Percentiles rank a stretch among this genome's conserved stretches.
phyloP scores from a whole-genome alignment of 1,140 invertebrate species.

The Leptinotarsa lineolata region DNA sequence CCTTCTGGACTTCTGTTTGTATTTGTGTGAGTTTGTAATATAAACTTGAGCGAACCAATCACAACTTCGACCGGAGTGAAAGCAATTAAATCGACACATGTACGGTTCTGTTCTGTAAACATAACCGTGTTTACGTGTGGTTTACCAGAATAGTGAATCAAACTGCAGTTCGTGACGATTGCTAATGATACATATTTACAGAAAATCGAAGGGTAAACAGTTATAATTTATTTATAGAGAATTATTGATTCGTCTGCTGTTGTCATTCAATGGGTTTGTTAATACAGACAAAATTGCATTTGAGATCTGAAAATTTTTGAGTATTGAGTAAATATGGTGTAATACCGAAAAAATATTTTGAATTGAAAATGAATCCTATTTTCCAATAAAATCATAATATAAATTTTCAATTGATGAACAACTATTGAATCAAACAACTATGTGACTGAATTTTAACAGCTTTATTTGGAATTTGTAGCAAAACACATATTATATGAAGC shows the following conservation, averaged over 20 bases:
- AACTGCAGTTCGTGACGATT: conserved; percentile 4
- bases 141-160: neutral
- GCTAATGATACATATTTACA: conserved; percentile 1
- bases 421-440: too few species aligned
- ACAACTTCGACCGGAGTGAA: neutral
- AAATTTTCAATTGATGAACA: too few species aligned
- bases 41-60: neutral
- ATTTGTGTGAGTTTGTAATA: conserved; percentile 3
- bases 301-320: too few species aligned
- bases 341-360: too few species aligned
- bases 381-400: too few species aligned
- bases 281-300: too few species aligned
- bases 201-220: neutral
- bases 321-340: too few species aligned
- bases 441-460: too few species aligned
- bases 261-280: neutral
- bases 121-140: conserved; percentile 2
- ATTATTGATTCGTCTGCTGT: neutral
- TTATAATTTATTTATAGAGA: neutral
- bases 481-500: too few species aligned
- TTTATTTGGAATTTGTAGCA: too few species aligned
- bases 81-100: conserved; percentile 8
- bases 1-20: neutral
- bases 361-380: too few species aligned
- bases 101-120: neutral